Evolutionary conservation across 2,888 invertebrate species (phyloP).

Genomic region (Drosophila quinaria): DNA sequence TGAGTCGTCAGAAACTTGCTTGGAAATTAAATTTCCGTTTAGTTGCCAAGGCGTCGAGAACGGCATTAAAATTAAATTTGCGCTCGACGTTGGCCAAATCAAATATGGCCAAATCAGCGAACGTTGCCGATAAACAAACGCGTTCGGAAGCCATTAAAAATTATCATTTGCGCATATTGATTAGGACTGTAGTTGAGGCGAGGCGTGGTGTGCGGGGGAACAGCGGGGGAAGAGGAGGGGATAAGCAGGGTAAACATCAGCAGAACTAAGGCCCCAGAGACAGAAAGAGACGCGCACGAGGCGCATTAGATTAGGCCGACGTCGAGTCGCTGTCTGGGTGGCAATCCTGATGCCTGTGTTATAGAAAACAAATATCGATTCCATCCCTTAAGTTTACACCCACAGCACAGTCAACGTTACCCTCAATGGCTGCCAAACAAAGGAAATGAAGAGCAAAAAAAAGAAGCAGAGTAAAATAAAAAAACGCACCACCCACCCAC

Average conservation of each 20-base stretch:
- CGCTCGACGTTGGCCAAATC: conserved; percentile 61
- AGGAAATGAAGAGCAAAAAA: conserved; percentile 72
- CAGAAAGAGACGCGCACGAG: conserved; percentile 73
- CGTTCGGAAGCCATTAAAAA: conserved; percentile 83
- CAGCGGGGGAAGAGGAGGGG: neutral
- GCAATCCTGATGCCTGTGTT: conserved; percentile 61
- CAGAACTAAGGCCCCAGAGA: conserved; percentile 64
- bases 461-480: conserved; percentile 48
- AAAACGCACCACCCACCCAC: conserved; percentile 73
- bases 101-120: conserved; percentile 76
- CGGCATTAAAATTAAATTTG: conserved; percentile 76
- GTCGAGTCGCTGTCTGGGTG: conserved; percentile 45
- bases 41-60: conserved; percentile 56
- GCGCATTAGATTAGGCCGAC: conserved; percentile 76
- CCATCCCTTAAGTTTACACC: conserved; percentile 80
- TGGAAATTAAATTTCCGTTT: conserved; percentile 81
- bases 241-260: conserved; percentile 54
- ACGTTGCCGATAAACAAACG: conserved; percentile 79
- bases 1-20: conserved; percentile 55
- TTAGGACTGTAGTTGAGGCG: conserved; percentile 46
- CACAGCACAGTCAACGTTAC: conserved; percentile 66
- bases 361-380: conserved; percentile 80
- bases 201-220: neutral
- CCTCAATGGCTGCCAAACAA: conserved; percentile 81
- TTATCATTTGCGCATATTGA: conserved; percentile 82